Conservation (phyloP, 2,113 vertebrate genomes). For the Oryzias javanicus region DNA sequence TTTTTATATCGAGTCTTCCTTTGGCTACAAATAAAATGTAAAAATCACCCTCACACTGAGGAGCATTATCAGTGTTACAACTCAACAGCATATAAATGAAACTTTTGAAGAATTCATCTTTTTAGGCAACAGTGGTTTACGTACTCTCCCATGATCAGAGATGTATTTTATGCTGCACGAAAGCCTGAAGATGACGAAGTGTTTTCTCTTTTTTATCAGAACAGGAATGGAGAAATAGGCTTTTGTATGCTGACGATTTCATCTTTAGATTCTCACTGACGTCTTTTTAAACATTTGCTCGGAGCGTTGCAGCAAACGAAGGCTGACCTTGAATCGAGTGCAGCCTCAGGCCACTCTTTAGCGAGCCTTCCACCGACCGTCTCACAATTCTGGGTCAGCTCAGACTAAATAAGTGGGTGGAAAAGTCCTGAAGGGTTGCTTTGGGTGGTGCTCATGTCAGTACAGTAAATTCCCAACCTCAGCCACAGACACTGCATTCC, state of each 20-base stretch:
- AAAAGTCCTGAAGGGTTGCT: constrained; percentile 41
- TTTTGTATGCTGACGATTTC: constrained; percentile 6
- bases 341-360: constrained; percentile 1
- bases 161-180: too few species aligned
- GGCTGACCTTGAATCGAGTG: constrained; percentile 9
- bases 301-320: constrained; percentile 11
- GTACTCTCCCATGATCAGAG: too few species aligned
- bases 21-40: too few species aligned
- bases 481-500: constrained; percentile 66
- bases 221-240: neutral
- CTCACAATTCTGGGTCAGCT: constrained; percentile 30
- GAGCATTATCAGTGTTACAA: too few species aligned
- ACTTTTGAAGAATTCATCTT: too few species aligned
- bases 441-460: constrained; percentile 53
- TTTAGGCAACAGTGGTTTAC: too few species aligned
- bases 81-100: too few species aligned
- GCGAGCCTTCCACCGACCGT: neutral
- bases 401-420: constrained; percentile 56
- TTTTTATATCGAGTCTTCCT: too few species aligned
- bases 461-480: constrained; percentile 72
- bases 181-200: neutral
- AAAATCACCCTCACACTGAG: too few species aligned
- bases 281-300: constrained; percentile 9
- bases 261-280: neutral
- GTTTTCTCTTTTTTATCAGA: constrained; percentile 9